phyloP scores from a whole-genome alignment of 2,888 invertebrate species.

The Fissipunctia ypsillon region DNA sequence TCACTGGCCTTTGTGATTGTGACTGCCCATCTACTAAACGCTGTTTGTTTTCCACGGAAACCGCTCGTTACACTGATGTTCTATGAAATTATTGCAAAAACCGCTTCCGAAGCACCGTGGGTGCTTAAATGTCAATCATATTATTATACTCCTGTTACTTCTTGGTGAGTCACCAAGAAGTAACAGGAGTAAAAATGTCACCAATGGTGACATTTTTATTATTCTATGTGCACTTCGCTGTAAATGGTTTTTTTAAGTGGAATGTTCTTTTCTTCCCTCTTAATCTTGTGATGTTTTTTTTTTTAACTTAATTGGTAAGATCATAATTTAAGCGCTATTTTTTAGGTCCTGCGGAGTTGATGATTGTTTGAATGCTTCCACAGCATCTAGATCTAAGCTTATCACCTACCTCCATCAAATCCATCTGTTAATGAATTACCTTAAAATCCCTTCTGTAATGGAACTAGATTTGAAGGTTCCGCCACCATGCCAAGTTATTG shows the following conservation, averaged over 20 bases:
- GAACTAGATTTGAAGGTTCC: slow-evolving; percentile 27
- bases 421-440: not conserved
- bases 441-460: slow-evolving; percentile 8
- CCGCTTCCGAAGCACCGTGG: slow-evolving; percentile 16
- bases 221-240: slow-evolving; percentile 18
- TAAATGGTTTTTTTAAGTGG: slow-evolving; percentile 20
- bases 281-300: not conserved
- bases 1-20: slow-evolving; percentile 44
- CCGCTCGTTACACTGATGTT: slow-evolving; percentile 60
- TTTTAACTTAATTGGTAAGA: not conserved
- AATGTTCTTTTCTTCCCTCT: slow-evolving; percentile 6
- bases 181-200: too few relatives aligned
- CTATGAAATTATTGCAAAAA: slow-evolving; percentile 45
- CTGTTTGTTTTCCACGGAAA: slow-evolving; percentile 66
- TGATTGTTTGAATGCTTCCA: not conserved
- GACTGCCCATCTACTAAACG: slow-evolving; percentile 46
- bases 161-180: too few relatives aligned
- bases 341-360: not conserved
- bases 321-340: not conserved
- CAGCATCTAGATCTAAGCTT: not conserved
- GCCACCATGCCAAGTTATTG: slow-evolving; percentile 9
- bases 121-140: slow-evolving; percentile 56
- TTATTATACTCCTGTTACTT: slow-evolving; percentile 30
- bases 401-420: not conserved
- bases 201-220: slow-evolving; percentile 24